Percentiles rank a stretch among this genome's conserved stretches.
Evolutionary conservation across 2,888 invertebrate genomes (phyloP).

Genomic region (Heliconius cydno): DNA sequence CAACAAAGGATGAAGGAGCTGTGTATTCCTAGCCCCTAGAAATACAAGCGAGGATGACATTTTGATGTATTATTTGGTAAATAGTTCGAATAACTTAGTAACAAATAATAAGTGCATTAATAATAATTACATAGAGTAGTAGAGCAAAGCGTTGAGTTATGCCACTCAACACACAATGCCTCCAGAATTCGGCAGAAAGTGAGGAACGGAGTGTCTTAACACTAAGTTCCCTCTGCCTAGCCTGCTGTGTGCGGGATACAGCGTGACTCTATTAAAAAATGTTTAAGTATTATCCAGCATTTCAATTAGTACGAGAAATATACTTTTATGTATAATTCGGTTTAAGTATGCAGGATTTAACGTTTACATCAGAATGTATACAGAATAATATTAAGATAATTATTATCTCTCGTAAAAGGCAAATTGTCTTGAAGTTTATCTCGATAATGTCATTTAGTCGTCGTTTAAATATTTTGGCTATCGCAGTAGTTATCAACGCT

Average conservation of each 20-base stretch:
- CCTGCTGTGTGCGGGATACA: no score
- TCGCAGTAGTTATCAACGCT: constrained; percentile 1
- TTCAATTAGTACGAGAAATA: no score
- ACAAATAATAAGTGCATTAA: neutral
- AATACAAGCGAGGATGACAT: constrained; percentile 35
- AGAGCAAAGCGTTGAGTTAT: no score
- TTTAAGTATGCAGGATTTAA: constrained; percentile 2
- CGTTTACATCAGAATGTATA: constrained; percentile 9
- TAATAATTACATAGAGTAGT: no score
- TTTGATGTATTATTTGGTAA: constrained; percentile 21
- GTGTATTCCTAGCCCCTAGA: neutral
- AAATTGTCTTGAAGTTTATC: neutral
- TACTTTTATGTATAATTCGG: neutral
- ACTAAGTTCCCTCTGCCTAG: neutral
- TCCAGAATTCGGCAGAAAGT: neutral
- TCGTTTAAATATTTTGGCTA: constrained; percentile 1
- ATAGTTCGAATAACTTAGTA: neutral
- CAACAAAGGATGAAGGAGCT: constrained; percentile 41
- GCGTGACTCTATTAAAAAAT: no score
- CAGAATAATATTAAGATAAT: constrained; percentile 7
- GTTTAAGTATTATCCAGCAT: no score
- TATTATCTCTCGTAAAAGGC: neutral
- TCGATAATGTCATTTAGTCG: neutral
- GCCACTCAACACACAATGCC: no score
- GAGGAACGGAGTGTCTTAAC: neutral